These are phyloP conservation scores for Ischnura elegans DNA, from an alignment of 2,888 invertebrate species.

Conservation along the genomic window DNA sequence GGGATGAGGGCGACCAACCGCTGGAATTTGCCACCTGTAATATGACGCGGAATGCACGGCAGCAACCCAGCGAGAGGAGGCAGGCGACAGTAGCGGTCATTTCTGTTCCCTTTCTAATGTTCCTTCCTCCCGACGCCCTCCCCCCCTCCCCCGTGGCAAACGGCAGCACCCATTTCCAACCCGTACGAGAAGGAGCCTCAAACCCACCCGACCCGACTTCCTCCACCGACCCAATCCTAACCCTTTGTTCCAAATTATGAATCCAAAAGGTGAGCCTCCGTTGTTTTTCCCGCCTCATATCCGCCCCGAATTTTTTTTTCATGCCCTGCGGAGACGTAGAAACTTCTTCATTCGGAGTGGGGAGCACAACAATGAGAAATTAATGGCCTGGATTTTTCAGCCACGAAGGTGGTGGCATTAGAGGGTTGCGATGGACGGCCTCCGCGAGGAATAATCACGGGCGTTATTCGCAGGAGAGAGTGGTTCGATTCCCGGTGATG, in stretches of 20 bases:
- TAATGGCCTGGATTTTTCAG: constrained; percentile 14
- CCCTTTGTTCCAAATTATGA: constrained; percentile 47
- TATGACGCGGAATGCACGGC: constrained; percentile 60
- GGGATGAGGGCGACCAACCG: constrained; percentile 52
- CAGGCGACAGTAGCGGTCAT: constrained; percentile 7
- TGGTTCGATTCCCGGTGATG: too few species aligned
- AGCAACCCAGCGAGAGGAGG: background rate
- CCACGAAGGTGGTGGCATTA: background rate
- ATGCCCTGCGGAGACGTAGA: background rate
- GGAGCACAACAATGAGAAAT: background rate
- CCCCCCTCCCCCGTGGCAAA: background rate
- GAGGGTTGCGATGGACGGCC: background rate
- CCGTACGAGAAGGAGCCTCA: background rate
- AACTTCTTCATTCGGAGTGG: constrained; percentile 22
- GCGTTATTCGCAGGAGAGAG: too few species aligned
- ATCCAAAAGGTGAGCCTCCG: background rate
- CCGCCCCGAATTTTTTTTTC: background rate
- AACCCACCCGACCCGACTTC: background rate
- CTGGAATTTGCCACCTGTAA: constrained; percentile 67
- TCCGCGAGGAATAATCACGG: too few species aligned
- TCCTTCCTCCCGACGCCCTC: background rate
- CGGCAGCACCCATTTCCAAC: background rate
- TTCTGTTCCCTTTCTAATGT: constrained; percentile 20
- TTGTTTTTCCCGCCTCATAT: background rate
- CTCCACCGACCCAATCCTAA: background rate